phyloP scores from a whole-genome alignment of 2,888 invertebrate species.

The Pheosia tremula region DNA sequence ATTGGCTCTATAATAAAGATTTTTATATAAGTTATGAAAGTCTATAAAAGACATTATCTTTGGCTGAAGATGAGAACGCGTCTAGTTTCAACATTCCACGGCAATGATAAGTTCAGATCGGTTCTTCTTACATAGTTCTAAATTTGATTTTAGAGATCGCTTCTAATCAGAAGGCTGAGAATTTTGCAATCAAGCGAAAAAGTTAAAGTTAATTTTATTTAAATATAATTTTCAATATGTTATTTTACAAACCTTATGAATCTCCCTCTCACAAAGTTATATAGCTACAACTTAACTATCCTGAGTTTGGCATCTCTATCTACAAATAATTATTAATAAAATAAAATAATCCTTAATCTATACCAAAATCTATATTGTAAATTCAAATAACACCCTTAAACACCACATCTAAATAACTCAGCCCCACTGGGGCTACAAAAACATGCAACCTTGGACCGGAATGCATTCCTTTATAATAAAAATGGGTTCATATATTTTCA shows the following conservation, averaged over 20 bases:
- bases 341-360: too few species aligned
- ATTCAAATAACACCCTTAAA: not conserved
- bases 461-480: constrained; percentile 14
- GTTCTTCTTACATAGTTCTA: not conserved
- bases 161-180: not conserved
- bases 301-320: too few species aligned
- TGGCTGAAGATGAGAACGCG: not conserved
- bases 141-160: not conserved
- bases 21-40: constrained; percentile 7
- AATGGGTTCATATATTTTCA: constrained; percentile 12
- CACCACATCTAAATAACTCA: too few species aligned
- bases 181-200: not conserved
- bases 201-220: not conserved
- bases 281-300: too few species aligned
- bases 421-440: not conserved
- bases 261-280: not conserved
- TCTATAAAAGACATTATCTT: constrained; percentile 1
- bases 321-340: too few species aligned
- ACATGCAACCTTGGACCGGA: constrained; percentile 22
- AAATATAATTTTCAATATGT: not conserved
- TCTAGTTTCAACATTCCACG: not conserved
- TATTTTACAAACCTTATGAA: not conserved
- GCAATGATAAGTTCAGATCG: not conserved
- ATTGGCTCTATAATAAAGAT: constrained; percentile 5
- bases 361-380: too few species aligned